phyloP scores from a whole-genome alignment of 2,888 invertebrate species.

The Operophtera brumata region DNA sequence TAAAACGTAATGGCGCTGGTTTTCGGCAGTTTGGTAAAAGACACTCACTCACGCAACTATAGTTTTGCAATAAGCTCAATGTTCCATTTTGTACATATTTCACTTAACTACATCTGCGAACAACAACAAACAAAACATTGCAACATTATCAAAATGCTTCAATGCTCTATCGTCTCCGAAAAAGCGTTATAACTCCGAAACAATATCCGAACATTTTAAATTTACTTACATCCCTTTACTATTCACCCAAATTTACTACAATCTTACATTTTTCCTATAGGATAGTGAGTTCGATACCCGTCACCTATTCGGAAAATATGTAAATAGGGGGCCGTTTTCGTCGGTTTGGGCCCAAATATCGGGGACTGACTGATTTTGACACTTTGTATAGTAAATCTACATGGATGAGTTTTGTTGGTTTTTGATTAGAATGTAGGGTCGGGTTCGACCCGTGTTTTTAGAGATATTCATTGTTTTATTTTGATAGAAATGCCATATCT shows the following conservation, averaged over 20 bases:
- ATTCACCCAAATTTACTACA: too few relatives aligned
- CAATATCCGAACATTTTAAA: too few relatives aligned
- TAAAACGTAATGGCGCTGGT: too few relatives aligned
- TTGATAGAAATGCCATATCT: neutral
- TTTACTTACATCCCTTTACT: neutral
- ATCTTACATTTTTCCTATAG: constrained; percentile 51
- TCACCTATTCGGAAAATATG: constrained; percentile 44
- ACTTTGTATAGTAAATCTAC: constrained; percentile 38
- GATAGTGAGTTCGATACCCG: constrained; percentile 60
- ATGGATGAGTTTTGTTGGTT: constrained; percentile 22
- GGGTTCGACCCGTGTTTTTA: constrained; percentile 7
- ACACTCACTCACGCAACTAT: too few relatives aligned
- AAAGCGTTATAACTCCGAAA: too few relatives aligned
- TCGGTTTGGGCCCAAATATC: constrained; percentile 19
- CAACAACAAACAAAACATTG: too few relatives aligned
- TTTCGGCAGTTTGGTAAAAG: too few relatives aligned
- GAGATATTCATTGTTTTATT: neutral
- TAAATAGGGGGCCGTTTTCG: constrained; percentile 41
- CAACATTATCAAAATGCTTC: too few relatives aligned
- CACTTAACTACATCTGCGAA: too few relatives aligned
- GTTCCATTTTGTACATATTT: too few relatives aligned
- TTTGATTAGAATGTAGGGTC: constrained; percentile 23
- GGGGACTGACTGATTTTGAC: constrained; percentile 40
- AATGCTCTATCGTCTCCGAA: too few relatives aligned
- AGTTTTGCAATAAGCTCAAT: too few relatives aligned